A percentile compares a stretch with the other conserved stretches of the same genome.
Conservation (phyloP, 2,888 invertebrate genomes). For the Elegia similella region DNA sequence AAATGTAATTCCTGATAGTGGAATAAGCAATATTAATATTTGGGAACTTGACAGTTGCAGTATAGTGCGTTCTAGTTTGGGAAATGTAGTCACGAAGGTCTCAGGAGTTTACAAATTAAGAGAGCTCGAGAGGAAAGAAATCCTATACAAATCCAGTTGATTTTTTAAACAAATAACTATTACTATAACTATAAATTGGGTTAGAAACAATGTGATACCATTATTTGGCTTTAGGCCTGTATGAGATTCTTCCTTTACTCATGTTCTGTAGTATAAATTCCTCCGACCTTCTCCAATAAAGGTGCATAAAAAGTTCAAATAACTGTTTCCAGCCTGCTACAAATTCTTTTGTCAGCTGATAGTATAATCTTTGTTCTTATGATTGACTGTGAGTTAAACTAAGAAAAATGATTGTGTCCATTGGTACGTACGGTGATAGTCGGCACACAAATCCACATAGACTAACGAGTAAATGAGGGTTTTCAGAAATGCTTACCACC, state of each 20-base stretch:
- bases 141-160: neutral
- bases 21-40: slow-evolving; percentile 55
- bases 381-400: no score
- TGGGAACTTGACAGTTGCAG: slow-evolving; percentile 32
- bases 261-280: neutral
- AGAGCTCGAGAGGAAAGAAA: neutral
- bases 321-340: slow-evolving; percentile 26
- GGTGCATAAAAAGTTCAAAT: slow-evolving; percentile 31
- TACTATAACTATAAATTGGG: no score
- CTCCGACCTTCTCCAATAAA: neutral
- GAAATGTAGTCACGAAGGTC: neutral
- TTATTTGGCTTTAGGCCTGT: neutral
- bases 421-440: no score
- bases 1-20: slow-evolving; percentile 51
- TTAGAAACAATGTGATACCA: neutral
- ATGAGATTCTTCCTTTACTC: neutral
- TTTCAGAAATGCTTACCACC: no score
- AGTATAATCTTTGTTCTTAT: no score
- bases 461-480: no score
- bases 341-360: neutral
- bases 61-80: neutral
- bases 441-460: no score
- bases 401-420: no score
- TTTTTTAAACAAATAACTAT: no score
- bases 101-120: neutral